Evolutionary conservation across 1,140 invertebrate species (phyloP).

Genomic region (Coenobita brevimanus): DNA sequence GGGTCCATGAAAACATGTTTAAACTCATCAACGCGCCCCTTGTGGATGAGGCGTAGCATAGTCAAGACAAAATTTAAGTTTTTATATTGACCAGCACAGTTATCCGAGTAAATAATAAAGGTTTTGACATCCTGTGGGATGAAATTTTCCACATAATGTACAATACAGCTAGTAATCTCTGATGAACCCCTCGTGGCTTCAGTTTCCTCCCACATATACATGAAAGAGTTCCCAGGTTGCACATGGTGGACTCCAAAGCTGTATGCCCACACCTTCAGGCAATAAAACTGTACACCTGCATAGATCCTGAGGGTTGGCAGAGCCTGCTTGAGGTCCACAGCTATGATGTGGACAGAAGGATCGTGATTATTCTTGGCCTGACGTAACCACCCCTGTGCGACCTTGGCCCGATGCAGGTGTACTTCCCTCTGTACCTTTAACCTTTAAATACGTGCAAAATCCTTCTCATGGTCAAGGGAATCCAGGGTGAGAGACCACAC

Average conservation of each 20-base stretch:
- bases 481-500: background rate
- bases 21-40: background rate
- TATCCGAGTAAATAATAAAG: background rate
- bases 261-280: background rate
- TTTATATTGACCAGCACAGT: background rate
- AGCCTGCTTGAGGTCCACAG: background rate
- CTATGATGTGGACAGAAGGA: background rate
- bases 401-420: background rate
- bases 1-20: conserved; percentile 18
- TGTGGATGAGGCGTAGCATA: background rate
- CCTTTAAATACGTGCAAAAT: too few species aligned
- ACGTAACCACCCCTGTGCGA: background rate
- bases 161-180: background rate
- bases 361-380: background rate
- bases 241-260: background rate
- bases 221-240: background rate
- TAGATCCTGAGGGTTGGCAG: background rate
- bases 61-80: conserved; percentile 3
- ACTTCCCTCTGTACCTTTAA: too few species aligned
- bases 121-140: background rate
- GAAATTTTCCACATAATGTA: background rate
- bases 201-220: background rate
- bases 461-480: background rate
- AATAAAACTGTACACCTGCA: conserved; percentile 9
- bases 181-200: background rate